phyloP scores from a whole-genome alignment of 1,140 invertebrate species.

The Cylas formicarius region DNA sequence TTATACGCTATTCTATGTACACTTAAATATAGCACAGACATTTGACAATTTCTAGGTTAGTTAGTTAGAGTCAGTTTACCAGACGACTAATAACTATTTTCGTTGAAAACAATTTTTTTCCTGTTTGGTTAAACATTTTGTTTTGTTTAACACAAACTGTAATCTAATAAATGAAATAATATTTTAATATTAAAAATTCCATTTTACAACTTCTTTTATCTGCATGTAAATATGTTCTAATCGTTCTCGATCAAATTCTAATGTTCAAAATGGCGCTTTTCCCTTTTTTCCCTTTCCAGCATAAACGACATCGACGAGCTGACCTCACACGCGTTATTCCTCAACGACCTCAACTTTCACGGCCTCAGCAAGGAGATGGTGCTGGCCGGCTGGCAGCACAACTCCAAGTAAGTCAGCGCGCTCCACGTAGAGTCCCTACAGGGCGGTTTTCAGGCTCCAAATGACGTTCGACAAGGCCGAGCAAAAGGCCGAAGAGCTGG shows the following conservation, averaged over 20 bases:
- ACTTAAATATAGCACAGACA: too few relatives aligned
- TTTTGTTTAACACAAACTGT: too few relatives aligned
- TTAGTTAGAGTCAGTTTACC: too few relatives aligned
- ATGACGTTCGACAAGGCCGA: slow-evolving; percentile 75
- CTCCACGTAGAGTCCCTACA: slow-evolving; percentile 4
- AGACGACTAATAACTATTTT: too few relatives aligned
- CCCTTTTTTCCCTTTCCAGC: slow-evolving; percentile 46
- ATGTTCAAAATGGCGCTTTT: too few relatives aligned
- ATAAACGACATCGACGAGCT: slow-evolving; percentile 79
- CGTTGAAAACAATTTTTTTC: too few relatives aligned
- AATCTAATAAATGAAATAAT: too few relatives aligned
- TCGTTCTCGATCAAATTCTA: too few relatives aligned
- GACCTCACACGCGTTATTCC: slow-evolving; percentile 64
- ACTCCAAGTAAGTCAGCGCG: slow-evolving; percentile 56
- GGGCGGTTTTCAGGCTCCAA: slow-evolving; percentile 53
- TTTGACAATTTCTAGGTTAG: too few relatives aligned
- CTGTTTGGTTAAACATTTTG: too few relatives aligned
- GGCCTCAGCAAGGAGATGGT: slow-evolving; percentile 79
- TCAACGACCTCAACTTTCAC: slow-evolving; percentile 81
- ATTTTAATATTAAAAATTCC: too few relatives aligned
- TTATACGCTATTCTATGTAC: too few relatives aligned
- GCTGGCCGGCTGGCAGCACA: slow-evolving; percentile 79
- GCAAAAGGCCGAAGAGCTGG: slow-evolving; percentile 62
- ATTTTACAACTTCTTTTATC: slow-evolving; percentile 5
- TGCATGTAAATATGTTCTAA: slow-evolving; percentile 6